phyloP scores from a whole-genome alignment of 2,113 vertebrate species.

The Bettongia penicillata region DNA sequence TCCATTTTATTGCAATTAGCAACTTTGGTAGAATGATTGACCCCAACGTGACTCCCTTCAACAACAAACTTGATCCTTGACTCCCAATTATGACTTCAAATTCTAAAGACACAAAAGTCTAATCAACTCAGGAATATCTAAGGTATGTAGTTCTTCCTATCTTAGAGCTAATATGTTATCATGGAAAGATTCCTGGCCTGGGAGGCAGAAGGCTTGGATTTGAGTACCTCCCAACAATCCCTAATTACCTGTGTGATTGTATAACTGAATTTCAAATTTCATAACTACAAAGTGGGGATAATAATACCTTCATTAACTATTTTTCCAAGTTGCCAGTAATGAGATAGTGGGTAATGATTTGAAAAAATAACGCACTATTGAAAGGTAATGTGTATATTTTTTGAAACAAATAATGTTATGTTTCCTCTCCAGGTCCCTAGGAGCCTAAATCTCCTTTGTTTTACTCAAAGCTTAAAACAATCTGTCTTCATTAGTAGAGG shows the following conservation, averaged over 20 bases:
- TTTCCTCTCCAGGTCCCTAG: not conserved
- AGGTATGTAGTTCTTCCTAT: not conserved
- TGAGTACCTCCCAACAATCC: not conserved
- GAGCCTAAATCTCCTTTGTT: not conserved
- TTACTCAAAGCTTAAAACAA: conserved; percentile 24
- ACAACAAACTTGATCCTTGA: not conserved
- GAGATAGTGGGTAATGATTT: not conserved
- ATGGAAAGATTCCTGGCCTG: not conserved
- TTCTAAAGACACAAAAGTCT: not conserved
- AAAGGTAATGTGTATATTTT: not conserved
- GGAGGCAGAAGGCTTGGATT: not conserved
- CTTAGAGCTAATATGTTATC: not conserved
- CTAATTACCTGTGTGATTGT: not conserved
- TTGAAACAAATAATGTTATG: not conserved
- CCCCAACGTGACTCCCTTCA: not conserved
- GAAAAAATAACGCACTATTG: not conserved
- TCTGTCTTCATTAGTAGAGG: conserved; percentile 13
- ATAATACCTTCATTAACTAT: not conserved
- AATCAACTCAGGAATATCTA: not conserved
- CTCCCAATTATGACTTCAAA: not conserved
- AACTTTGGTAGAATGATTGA: not conserved
- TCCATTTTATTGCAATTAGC: not conserved
- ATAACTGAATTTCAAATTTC: not conserved
- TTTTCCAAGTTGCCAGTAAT: not conserved
- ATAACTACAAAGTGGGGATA: not conserved